Conservation (phyloP, 2,888 invertebrate species). For the Nomada lathburiana region DNA sequence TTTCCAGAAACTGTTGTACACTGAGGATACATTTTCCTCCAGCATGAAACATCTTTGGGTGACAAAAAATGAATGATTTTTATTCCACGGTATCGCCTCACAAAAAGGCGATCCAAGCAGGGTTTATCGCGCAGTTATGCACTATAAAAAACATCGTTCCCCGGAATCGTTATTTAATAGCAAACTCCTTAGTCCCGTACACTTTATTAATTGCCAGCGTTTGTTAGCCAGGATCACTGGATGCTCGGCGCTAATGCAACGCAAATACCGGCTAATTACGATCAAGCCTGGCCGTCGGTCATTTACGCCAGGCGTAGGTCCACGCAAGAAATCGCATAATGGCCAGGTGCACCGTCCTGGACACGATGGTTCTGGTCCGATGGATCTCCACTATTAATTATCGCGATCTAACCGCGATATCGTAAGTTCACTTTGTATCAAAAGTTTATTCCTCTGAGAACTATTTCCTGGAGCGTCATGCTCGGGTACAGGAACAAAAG, state of each 20-base stretch:
- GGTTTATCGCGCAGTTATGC: not conserved
- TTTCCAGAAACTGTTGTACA: no score
- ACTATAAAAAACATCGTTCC: not conserved
- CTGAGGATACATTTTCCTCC: no score
- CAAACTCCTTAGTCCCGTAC: not conserved
- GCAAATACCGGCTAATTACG: conserved; percentile 35
- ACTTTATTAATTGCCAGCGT: conserved; percentile 30
- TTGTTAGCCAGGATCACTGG: conserved; percentile 16
- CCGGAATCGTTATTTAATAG: not conserved
- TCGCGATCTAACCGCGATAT: not conserved
- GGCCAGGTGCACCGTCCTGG: conserved; percentile 17
- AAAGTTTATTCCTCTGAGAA: conserved; percentile 6
- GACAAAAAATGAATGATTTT: no score
- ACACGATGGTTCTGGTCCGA: conserved; percentile 17
- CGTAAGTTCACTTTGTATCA: conserved; percentile 27
- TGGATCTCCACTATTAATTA: conserved; percentile 34
- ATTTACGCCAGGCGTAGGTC: conserved; percentile 18
- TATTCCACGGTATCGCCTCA: not conserved
- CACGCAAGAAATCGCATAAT: conserved; percentile 33
- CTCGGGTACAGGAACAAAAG: conserved; percentile 24
- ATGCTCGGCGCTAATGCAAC: conserved; percentile 48
- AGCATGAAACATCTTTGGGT: no score
- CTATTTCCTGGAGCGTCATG: conserved; percentile 8
- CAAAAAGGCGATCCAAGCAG: not conserved
- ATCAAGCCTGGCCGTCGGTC: conserved; percentile 10